phyloP scores from a whole-genome alignment of 1,140 invertebrate genomes.

The Spodoptera frugiperda region DNA sequence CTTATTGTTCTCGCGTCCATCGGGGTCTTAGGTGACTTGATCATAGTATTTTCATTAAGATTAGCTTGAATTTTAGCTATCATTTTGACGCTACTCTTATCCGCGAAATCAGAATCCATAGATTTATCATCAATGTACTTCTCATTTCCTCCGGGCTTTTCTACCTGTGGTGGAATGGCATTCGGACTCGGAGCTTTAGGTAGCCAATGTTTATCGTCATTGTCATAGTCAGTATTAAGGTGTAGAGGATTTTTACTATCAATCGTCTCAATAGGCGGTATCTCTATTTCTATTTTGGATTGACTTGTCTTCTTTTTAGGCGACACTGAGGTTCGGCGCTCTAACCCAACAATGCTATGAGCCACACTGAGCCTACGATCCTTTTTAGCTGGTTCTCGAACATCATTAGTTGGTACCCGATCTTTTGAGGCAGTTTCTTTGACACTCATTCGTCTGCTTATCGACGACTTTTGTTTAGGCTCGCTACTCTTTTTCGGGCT shows the following conservation, averaged over 20 bases:
- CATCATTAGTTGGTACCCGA: constrained; percentile 46
- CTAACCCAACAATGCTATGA: constrained; percentile 42
- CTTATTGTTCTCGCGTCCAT: constrained; percentile 77
- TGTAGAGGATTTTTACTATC: constrained; percentile 64
- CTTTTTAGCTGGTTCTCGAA: constrained; percentile 57
- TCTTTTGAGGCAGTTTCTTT: constrained; percentile 54
- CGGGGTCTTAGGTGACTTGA: constrained; percentile 81
- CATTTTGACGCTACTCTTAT: constrained; percentile 80
- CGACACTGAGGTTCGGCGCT: constrained; percentile 57
- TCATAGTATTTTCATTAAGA: constrained; percentile 83
- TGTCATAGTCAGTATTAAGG: constrained; percentile 64
- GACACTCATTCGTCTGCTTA: constrained; percentile 70
- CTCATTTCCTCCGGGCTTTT: constrained; percentile 76
- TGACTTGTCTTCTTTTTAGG: constrained; percentile 63
- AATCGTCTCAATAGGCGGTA: constrained; percentile 36
- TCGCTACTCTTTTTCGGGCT: constrained; percentile 71
- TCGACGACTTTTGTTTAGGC: constrained; percentile 63
- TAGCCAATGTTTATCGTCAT: constrained; percentile 75
- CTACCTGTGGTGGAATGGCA: constrained; percentile 70
- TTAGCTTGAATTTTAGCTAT: constrained; percentile 83
- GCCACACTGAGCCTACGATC: constrained; percentile 61
- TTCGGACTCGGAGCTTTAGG: constrained; percentile 76
- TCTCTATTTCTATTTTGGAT: constrained; percentile 17
- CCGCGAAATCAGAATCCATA: constrained; percentile 74
- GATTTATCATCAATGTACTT: constrained; percentile 83